A percentile compares a stretch with the other conserved stretches of the same genome.
Conservation (phyloP, 2,888 invertebrate species). For the Gnatocerus cornutus region DNA sequence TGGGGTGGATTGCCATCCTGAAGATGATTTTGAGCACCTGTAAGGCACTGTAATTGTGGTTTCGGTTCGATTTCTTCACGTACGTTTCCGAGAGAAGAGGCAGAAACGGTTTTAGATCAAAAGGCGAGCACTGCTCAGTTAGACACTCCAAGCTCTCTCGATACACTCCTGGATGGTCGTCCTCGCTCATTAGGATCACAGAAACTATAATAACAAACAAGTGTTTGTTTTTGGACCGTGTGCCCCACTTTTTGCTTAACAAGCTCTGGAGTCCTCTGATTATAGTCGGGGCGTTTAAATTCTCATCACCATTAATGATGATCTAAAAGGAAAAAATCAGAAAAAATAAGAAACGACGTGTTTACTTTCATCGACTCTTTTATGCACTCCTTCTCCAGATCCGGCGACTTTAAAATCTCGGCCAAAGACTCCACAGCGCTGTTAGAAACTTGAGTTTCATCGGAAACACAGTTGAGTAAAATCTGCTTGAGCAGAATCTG, state of each 20-base stretch:
- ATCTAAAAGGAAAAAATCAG: slow-evolving; percentile 20
- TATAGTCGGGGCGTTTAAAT: slow-evolving; percentile 20
- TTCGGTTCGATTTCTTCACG: slow-evolving; percentile 16
- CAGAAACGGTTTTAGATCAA: slow-evolving; percentile 43
- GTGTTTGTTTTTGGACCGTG: slow-evolving; percentile 42
- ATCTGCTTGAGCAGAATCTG: slow-evolving; percentile 41
- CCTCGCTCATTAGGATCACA: slow-evolving; percentile 34
- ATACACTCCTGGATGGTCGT: slow-evolving; percentile 41
- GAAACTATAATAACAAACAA: slow-evolving; percentile 41
- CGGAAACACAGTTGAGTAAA: slow-evolving; percentile 42
- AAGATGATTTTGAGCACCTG: slow-evolving; percentile 46
- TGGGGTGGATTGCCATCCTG: slow-evolving; percentile 49
- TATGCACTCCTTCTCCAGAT: slow-evolving; percentile 36
- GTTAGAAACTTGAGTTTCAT: slow-evolving; percentile 28
- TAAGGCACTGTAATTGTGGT: slow-evolving; percentile 20
- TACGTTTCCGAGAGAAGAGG: slow-evolving; percentile 37
- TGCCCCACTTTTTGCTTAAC: slow-evolving; percentile 44
- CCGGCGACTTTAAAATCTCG: slow-evolving; percentile 41
- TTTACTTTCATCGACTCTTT: slow-evolving; percentile 21
- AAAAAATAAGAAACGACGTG: too few species aligned
- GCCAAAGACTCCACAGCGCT: slow-evolving; percentile 35
- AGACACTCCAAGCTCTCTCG: slow-evolving; percentile 43
- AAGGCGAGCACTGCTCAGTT: slow-evolving; percentile 40
- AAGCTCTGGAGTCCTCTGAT: slow-evolving; percentile 38
- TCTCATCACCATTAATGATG: slow-evolving; percentile 24